A percentile compares a stretch with the other conserved stretches of the same genome.
Conservation (phyloP, 37 sponge, comb jelly and placozoan genomes). For the Eunapius fragilis region DNA sequence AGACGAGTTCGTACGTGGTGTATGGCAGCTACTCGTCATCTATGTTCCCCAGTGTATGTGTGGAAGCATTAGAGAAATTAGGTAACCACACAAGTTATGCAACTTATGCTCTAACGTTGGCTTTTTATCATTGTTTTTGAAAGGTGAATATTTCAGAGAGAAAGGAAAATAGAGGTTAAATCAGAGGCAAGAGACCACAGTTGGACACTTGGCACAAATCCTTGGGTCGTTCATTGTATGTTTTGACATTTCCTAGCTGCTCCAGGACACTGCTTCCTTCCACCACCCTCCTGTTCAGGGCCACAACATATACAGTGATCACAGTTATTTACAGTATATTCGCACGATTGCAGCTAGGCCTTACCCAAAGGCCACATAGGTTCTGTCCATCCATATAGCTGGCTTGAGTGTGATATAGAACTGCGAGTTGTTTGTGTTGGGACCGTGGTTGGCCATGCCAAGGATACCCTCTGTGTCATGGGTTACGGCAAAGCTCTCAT, state of each 20-base stretch:
- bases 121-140: not conserved
- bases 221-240: conserved; percentile 81
- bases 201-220: conserved; percentile 45
- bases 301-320: not conserved
- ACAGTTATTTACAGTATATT: not conserved
- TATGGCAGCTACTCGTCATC: conserved; percentile 77
- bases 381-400: conserved; percentile 88
- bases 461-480: conserved; percentile 78
- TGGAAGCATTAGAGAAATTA: conserved; percentile 86
- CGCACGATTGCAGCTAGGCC: not conserved
- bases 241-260: conserved; percentile 55
- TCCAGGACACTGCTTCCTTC: conserved; percentile 65
- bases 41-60: conserved; percentile 90
- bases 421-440: conserved; percentile 88
- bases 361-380: conserved; percentile 92
- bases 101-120: not conserved
- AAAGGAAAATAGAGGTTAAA: conserved; percentile 41
- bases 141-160: conserved; percentile 69
- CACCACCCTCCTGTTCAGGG: conserved; percentile 54
- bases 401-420: conserved; percentile 92
- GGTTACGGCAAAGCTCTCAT: conserved; percentile 79
- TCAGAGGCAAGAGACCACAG: conserved; percentile 57
- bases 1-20: conserved; percentile 66
- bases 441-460: conserved; percentile 92
- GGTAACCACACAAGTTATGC: conserved; percentile 33